Evolutionary conservation across 2,797 vertebrate genomes (phyloP).

Genomic region (Limosa lapponica): DNA sequence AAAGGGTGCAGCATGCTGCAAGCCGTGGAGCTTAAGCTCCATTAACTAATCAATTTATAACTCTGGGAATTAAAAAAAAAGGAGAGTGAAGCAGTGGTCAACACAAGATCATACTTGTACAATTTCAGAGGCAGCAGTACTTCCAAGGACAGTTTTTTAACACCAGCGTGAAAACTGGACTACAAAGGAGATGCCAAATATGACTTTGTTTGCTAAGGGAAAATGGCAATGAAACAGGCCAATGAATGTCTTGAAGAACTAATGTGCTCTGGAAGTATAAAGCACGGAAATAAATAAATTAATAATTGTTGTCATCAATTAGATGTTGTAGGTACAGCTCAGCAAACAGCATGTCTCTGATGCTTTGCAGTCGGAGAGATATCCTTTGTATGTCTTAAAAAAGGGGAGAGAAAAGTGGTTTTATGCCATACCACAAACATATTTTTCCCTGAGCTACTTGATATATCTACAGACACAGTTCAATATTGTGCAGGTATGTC

Average conservation of each 20-base stretch:
- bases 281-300: not conserved
- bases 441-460: not conserved
- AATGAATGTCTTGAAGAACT: not conserved
- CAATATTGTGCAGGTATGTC: not conserved
- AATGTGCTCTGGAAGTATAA: not conserved
- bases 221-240: not conserved
- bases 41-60: constrained; percentile 33
- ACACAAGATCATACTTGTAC: not conserved
- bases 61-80: constrained; percentile 12
- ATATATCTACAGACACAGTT: not conserved
- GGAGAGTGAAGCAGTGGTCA: not conserved
- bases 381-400: not conserved
- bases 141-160: not conserved
- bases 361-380: not conserved
- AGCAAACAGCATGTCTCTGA: not conserved
- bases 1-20: constrained; percentile 35
- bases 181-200: not conserved
- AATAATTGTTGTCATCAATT: not conserved
- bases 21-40: constrained; percentile 12
- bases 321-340: not conserved
- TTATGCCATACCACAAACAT: not conserved
- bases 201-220: not conserved
- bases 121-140: not conserved
- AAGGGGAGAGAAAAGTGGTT: not conserved
- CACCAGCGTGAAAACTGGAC: not conserved